Base-by-base conservation (phyloP, 2,888 invertebrate species). In the Entomobrya multifasciata region DNA sequence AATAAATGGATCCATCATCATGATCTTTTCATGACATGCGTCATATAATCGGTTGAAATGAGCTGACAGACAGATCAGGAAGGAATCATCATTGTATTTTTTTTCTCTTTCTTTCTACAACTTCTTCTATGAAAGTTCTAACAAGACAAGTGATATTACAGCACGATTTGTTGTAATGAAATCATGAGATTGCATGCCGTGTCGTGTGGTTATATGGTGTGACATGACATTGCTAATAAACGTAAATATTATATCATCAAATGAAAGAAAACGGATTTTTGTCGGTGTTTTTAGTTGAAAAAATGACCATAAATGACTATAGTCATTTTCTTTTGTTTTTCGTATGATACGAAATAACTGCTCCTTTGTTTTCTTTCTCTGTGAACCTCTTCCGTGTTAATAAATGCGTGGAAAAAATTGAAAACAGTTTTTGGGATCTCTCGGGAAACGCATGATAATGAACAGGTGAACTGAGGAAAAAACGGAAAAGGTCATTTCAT, bases 101-200 rank as follows among this genome's bases (percentile, higher is more conserved):
- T 77, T 10, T 44, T n/a, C n/a, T n/a, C n/a, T n/a, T n/a, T n/a
- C n/a, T n/a, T n/a, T n/a, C n/a, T n/a, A n/a, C n/a, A n/a, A n/a
- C n/a, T 20, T 52, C 20, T 36, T 36, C 36, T 36, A 36, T 6
- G 8, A 36, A 36, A 36, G 8, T 36, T 11, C 25, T 60, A 60
- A 27, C 27, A 1, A 25, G 57, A 13, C 13, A n/a, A 15, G n/a
- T 13, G 49, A 49, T 17, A 60, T 60, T 60, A 25, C 22, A n/a
- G 60, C 41, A 55, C 76, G 76, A 77, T 47, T 72, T 60, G 57
- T 60, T 60, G 57, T 77, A 77, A 77, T 77, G 77, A 77, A 77
- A 77, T 77, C 77, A 77, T 77, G 77, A 77, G 77, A 77, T 77
- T 77, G 57, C 77, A 41, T 77, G 77, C 22, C 77, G 57, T 60